Evolutionary conservation across 1,140 invertebrate species (phyloP), one percentile per base, ranked within the genome.

Genomic region (Mycetomoellerius zeteki): DNA sequence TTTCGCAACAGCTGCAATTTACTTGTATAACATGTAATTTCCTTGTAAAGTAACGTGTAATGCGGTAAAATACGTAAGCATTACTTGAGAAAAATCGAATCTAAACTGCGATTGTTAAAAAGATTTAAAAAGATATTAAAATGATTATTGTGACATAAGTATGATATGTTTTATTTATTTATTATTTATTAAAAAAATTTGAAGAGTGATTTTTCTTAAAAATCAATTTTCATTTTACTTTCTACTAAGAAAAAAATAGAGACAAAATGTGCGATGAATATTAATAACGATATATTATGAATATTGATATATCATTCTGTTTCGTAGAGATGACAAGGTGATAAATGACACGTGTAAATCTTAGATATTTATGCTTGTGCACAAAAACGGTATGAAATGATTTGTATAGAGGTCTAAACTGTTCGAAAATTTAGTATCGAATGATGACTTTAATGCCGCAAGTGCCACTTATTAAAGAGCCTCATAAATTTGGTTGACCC

Each of bases 401-500:
- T 5, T 24, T 47, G n/a, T 16, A n/a, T 73, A 73, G 16, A 43
- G 24, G 0, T 4, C 24, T 64, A 24, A 85, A 67, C 16, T 12
- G 24, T 19, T 75, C 50, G 21, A 85, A 85, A 85, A 85, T 78
- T 85, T 21, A 56, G 62, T 78, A 78, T 78, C 21, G 24, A 58
- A 65, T 85, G 82, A 85, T 78, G 47, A 54, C 72, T 67, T 85
- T 67, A 75, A 54, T 50, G 56, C 58, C 21, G 12, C 21, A 85
- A 85, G 54, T 85, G 50, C 82, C 73, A 85, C 58, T 85, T 85
- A 77, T 78, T 77, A 78, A 54, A 76, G 30, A 56, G 30, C 2
- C 43, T 14, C 73, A 78, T 85, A 65, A 85, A 78, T 78, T 76
- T 6, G 47, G 58, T 85, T 85, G 73, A 85, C 73, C 82, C 47